A percentile compares a stretch with the other conserved stretches of the same genome.
phyloP scores from a whole-genome alignment of 2,888 invertebrate species.

The Drosophila yooni region DNA sequence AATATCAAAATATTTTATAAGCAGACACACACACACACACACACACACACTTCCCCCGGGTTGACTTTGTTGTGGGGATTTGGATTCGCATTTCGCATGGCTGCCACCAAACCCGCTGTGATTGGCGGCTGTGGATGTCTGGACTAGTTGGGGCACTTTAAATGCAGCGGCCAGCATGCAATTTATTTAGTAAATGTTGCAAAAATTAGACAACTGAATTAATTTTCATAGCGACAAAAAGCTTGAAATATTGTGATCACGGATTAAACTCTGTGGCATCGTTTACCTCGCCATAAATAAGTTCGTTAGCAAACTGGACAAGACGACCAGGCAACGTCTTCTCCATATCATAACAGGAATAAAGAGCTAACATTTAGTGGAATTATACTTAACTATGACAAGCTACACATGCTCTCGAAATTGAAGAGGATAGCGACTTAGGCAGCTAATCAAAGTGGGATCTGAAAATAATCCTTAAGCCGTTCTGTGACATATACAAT shows the following conservation, averaged over 20 bases:
- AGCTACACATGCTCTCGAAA: neutral
- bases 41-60: neutral
- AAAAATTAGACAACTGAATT: constrained; percentile 80
- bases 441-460: neutral
- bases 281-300: constrained; percentile 32
- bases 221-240: constrained; percentile 78
- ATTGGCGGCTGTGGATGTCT: constrained; percentile 26
- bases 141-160: constrained; percentile 38
- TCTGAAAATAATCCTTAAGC: neutral
- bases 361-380: constrained; percentile 1
- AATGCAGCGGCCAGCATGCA: constrained; percentile 42
- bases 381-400: neutral
- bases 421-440: neutral
- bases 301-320: constrained; percentile 66
- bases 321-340: constrained; percentile 26
- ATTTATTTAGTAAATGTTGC: constrained; percentile 75
- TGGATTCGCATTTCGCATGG: constrained; percentile 44
- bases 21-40: constrained; percentile 10
- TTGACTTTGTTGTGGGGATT: constrained; percentile 48
- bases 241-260: constrained; percentile 75
- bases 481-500: neutral
- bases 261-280: constrained; percentile 54
- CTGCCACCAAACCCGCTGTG: constrained; percentile 34
- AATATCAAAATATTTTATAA: constrained; percentile 84
- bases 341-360: constrained; percentile 1